Conservation (phyloP, 2,888 invertebrate genomes). For the Andrena praecox region DNA sequence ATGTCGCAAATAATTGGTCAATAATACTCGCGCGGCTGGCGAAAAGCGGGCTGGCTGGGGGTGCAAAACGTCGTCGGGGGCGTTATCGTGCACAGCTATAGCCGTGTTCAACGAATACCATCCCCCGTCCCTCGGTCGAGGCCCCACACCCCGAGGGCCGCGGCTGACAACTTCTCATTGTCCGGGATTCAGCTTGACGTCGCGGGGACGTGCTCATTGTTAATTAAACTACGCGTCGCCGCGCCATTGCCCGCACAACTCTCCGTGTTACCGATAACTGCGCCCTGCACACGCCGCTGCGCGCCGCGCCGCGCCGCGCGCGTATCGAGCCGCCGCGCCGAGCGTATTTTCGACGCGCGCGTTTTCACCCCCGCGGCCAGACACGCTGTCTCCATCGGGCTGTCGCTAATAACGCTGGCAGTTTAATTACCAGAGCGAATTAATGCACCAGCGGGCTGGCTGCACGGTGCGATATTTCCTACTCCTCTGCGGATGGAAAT, state of each 20-base stretch:
- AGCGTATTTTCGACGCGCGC: conserved; percentile 40
- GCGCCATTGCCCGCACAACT: conserved; percentile 76
- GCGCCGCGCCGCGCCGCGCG: conserved; percentile 30
- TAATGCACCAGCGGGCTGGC: conserved; percentile 61
- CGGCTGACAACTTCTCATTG: conserved; percentile 82
- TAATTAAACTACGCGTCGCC: conserved; percentile 81
- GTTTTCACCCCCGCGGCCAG: conserved; percentile 10
- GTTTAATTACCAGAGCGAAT: conserved; percentile 80
- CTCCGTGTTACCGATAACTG: conserved; percentile 68
- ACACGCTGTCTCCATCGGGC: conserved; percentile 66
- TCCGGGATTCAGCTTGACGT: conserved; percentile 78
- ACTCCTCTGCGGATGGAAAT: not conserved
- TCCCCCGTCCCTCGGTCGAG: conserved; percentile 41
- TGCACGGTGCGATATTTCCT: not conserved
- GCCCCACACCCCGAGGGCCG: conserved; percentile 51
- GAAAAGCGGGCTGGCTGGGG: conserved; percentile 57
- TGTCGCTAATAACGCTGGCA: conserved; percentile 79
- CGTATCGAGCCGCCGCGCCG: not conserved
- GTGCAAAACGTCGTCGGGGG: conserved; percentile 65
- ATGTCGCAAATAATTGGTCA: conserved; percentile 63
- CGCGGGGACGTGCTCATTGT: conserved; percentile 79
- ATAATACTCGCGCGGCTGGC: conserved; percentile 57
- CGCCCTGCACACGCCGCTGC: conserved; percentile 14
- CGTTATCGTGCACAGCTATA: conserved; percentile 64
- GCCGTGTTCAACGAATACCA: conserved; percentile 65